These are phyloP conservation scores for Pseudorectes ferrugineus DNA, from an alignment of 2,113 vertebrate genomes.

Conservation along the genomic window DNA sequence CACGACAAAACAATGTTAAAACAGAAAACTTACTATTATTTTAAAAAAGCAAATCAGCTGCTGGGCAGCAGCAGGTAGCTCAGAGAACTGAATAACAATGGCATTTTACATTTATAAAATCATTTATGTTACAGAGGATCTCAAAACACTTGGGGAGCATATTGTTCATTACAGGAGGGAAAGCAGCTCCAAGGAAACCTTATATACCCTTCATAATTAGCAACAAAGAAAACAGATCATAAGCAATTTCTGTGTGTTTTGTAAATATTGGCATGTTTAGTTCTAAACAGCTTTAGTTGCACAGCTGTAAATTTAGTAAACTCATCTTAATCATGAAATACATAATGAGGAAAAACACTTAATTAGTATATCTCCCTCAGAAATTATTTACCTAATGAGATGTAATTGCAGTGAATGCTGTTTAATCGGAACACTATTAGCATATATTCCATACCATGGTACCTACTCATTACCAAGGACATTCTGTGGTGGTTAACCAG, in stretches of 20 bases:
- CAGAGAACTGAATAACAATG: background rate
- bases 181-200: background rate
- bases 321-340: background rate
- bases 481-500: background rate
- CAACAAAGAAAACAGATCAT: background rate
- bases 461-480: background rate
- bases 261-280: background rate
- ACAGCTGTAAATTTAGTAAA: background rate
- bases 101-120: background rate
- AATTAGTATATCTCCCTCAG: slow-evolving; percentile 2
- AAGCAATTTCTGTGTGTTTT: background rate
- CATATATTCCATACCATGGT: background rate
- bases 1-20: background rate
- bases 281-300: background rate
- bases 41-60: background rate
- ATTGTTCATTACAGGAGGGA: background rate
- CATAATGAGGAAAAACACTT: background rate
- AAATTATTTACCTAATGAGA: slow-evolving; percentile 35
- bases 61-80: background rate
- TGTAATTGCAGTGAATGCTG: background rate
- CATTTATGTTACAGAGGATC: background rate
- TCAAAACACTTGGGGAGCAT: background rate
- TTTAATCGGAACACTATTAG: background rate
- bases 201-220: background rate
- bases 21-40: background rate